Evolutionary conservation across 2,113 vertebrate species (phyloP).

Genomic region (Fukomys damarensis): DNA sequence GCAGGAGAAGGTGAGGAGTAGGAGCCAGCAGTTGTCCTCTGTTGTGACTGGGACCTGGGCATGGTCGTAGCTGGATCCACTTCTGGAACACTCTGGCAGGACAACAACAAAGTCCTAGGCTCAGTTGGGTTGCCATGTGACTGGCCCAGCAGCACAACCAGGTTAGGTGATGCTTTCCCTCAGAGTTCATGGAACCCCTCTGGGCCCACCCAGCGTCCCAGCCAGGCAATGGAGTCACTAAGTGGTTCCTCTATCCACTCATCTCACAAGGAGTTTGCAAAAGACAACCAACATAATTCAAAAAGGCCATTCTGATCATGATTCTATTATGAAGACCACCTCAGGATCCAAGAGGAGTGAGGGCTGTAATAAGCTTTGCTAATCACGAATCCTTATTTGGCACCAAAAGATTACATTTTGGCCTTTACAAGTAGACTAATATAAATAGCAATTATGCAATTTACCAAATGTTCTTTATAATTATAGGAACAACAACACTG

Average conservation of each 20-base stretch:
- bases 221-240: background rate
- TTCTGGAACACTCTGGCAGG: constrained; percentile 91
- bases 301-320: background rate
- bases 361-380: background rate
- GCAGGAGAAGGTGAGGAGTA: constrained; percentile 85
- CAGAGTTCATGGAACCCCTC: background rate
- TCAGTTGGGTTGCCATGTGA: background rate
- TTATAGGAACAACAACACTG: background rate
- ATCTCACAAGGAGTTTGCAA: background rate
- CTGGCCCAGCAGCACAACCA: background rate
- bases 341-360: background rate
- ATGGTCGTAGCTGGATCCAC: constrained; percentile 92
- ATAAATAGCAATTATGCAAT: constrained; percentile 61
- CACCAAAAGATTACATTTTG: constrained; percentile 19
- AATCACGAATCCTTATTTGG: background rate
- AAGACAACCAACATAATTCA: background rate
- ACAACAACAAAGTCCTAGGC: constrained; percentile 70
- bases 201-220: background rate
- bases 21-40: constrained; percentile 84
- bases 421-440: constrained; percentile 53
- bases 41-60: constrained; percentile 88
- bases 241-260: background rate
- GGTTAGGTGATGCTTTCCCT: background rate
- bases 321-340: background rate
- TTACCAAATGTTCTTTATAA: constrained; percentile 49